Conservation (phyloP, 2,797 vertebrate genomes). For the Anguilla marmorata region DNA sequence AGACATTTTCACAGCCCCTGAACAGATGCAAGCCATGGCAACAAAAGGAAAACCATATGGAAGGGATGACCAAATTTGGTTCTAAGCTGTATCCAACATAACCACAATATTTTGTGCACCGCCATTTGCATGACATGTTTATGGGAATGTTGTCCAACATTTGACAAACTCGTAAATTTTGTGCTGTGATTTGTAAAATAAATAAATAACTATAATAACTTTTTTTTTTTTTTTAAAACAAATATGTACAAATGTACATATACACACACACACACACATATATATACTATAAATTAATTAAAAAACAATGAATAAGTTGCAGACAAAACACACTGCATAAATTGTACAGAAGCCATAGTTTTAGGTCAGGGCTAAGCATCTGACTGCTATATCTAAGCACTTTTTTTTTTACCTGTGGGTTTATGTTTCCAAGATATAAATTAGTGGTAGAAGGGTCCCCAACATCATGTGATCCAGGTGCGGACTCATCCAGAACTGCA, state of each 20-base stretch:
- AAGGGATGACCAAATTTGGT: not conserved
- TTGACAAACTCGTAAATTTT: no score
- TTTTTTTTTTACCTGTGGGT: conserved; percentile 83
- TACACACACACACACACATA: no score
- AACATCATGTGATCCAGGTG: conserved; percentile 96
- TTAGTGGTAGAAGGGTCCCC: conserved; percentile 98
- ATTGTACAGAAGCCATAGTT: not conserved
- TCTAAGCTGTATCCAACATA: not conserved
- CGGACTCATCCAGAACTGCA: conserved; percentile 94
- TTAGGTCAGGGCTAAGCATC: not conserved
- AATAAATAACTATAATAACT: no score
- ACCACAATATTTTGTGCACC: not conserved
- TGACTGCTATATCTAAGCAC: not conserved
- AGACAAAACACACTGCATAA: not conserved
- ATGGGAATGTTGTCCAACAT: no score
- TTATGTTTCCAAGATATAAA: conserved; percentile 97
- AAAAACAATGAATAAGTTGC: not conserved
- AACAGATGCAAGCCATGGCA: not conserved
- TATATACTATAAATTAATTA: no score
- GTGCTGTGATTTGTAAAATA: no score
- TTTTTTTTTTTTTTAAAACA: not conserved
- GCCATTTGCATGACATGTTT: not conserved
- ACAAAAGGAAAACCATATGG: not conserved
- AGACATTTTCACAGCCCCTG: not conserved
- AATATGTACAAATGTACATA: no score